Base-by-base conservation (phyloP, 2,797 vertebrate species). In the Peromyscus attwateri region DNA sequence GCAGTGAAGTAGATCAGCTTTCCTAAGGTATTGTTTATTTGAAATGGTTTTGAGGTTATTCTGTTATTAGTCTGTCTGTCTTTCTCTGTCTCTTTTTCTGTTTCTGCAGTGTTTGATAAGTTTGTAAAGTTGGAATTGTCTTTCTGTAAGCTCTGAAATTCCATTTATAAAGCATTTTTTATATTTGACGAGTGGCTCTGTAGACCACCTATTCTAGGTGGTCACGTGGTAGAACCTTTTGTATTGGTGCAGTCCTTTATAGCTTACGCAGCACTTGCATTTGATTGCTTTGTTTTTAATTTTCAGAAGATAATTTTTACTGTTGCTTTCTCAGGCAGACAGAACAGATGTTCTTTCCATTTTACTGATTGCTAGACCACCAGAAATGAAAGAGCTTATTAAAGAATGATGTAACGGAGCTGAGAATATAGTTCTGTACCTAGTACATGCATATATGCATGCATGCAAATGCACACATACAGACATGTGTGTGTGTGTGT, bases 51-150 rank as follows among this genome's bases (percentile, higher is more conserved):
- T 87, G 17, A 87, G 79, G 92, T 52, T 77, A 89, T 66, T 16
- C 37, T 77, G 21, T 55, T 76, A 5, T 68, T 46, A 29, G 2
- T 57, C 17, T 96, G 29, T 29, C 80, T 40, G 79, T 7, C 21
- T 37, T 10, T 7, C 21, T 37, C 4, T 83, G 27, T 46, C 40
- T 55, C 25, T 29, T 16, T 83, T 46, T 68, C 29, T 49, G 19
- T 68, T 85, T 85, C 62, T 84, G 10, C 29, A 8, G 34, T 3
- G 11, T 68, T n/a, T 52, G 43, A 49, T 23, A 49, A 43, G 81
- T 92, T 85, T 89, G 29, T 75, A 55, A 95, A 84, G 27, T 90
- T 84, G 17, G 49, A 87, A 43, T 96, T 49, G 40, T 82, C 73
- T 75, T 89, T 94, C 31, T 87, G 4, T 40, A 89, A 16, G 75